phyloP scores from a whole-genome alignment of 1,140 invertebrate species.

The Calliopsis andreniformis region DNA sequence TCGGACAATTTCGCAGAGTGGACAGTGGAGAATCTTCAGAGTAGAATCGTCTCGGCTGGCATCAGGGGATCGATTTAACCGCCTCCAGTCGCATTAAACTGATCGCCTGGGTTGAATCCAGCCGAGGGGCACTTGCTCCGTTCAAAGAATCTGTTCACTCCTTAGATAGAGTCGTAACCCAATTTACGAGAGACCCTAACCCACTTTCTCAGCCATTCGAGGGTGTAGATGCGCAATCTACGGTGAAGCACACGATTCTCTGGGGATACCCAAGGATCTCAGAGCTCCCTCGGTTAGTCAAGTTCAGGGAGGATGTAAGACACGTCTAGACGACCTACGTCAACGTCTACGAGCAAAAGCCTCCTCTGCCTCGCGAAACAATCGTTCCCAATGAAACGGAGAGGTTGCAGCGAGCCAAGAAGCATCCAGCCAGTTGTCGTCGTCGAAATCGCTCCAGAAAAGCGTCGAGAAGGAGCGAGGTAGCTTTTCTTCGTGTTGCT shows the following conservation, averaged over 20 bases:
- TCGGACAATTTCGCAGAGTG: not conserved
- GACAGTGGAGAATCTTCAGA: not conserved
- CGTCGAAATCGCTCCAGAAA: constrained; percentile 32
- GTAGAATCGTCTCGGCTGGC: not conserved
- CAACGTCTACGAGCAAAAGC: constrained; percentile 51
- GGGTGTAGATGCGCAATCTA: constrained; percentile 31
- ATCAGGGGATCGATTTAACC: constrained; percentile 16
- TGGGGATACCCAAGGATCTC: not conserved
- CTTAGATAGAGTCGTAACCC: constrained; percentile 44
- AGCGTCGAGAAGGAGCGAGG: not conserved
- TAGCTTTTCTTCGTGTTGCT: not conserved
- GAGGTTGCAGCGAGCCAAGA: constrained; percentile 35
- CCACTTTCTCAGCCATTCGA: constrained; percentile 46
- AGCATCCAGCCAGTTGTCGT: constrained; percentile 30
- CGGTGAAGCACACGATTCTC: constrained; percentile 37
- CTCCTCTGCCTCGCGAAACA: constrained; percentile 35
- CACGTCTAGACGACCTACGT: constrained; percentile 65
- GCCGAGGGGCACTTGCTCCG: not conserved
- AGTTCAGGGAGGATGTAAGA: constrained; percentile 18
- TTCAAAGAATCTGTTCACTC: constrained; percentile 7
- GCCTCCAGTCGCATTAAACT: constrained; percentile 9
- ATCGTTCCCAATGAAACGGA: constrained; percentile 50
- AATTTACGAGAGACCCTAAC: constrained; percentile 63
- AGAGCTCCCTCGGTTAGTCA: constrained; percentile 27
- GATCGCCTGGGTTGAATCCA: not conserved